These are phyloP conservation scores for Ophioninae sp. DNA, from an alignment of 2,888 invertebrate genomes.

Conservation along the genomic window DNA sequence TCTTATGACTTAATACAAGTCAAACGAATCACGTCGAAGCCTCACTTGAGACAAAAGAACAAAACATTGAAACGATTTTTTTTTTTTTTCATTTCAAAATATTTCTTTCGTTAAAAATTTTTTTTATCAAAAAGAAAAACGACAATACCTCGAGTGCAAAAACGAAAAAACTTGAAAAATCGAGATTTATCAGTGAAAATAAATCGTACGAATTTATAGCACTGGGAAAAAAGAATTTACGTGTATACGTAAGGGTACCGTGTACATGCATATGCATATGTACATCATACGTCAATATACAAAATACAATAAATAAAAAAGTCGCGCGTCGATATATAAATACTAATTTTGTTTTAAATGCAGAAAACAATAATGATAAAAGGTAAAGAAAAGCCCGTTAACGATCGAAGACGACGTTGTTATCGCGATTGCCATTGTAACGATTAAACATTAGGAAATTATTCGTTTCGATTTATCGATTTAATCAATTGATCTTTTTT, in stretches of 20 bases:
- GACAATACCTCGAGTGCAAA: constrained; percentile 4
- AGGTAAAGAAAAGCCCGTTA: no score
- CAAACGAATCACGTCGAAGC: constrained; percentile 37
- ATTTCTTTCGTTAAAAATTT: no score
- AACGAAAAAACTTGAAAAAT: constrained; percentile 4
- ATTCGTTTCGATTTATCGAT: neutral
- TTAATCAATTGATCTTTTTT: constrained; percentile 1
- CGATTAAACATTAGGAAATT: constrained; percentile 31
- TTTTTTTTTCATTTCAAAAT: neutral
- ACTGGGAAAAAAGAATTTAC: constrained; percentile 23
- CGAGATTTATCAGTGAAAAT: constrained; percentile 21
- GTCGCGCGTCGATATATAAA: no score
- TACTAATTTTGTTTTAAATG: no score
- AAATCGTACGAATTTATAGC: constrained; percentile 5
- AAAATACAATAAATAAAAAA: neutral
- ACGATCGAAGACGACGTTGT: constrained; percentile 18
- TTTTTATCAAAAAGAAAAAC: neutral
- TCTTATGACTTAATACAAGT: neutral
- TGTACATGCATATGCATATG: constrained; percentile 26
- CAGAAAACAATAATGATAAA: no score
- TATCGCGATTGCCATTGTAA: constrained; percentile 59
- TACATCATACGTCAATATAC: neutral
- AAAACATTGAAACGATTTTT: neutral
- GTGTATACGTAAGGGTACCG: constrained; percentile 5
- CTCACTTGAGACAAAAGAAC: constrained; percentile 25